Evolutionary conservation across 2,113 vertebrate genomes (phyloP).

Genomic region (Procapra przewalskii): DNA sequence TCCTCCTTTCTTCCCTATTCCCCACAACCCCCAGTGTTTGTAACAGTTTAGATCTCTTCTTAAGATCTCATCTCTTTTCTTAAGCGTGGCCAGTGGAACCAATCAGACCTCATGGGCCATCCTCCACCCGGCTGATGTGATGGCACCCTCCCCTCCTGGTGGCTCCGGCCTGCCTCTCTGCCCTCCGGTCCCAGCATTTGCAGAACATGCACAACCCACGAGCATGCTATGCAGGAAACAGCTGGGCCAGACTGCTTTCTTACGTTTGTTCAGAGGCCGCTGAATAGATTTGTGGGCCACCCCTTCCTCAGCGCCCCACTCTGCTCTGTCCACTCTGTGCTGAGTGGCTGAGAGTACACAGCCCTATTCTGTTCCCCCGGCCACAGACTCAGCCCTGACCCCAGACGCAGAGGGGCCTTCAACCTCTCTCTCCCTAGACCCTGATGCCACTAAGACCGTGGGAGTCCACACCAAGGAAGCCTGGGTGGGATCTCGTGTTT

Average conservation of each 20-base stretch:
- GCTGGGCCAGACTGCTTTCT: not conserved
- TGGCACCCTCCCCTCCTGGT: not conserved
- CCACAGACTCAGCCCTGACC: not conserved
- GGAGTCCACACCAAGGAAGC: not conserved
- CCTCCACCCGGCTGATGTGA: not conserved
- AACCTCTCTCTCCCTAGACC: not conserved
- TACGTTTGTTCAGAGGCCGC: not conserved
- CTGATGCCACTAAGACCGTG: no score
- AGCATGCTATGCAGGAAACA: not conserved
- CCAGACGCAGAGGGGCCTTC: not conserved
- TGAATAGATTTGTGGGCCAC: fast-evolving
- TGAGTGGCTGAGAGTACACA: not conserved
- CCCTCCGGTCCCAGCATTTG: not conserved
- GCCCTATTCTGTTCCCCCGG: not conserved
- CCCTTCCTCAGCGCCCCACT: not conserved
- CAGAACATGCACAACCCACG: fast-evolving
- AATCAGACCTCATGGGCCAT: not conserved
- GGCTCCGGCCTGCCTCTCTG: not conserved
- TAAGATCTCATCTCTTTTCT: not conserved
- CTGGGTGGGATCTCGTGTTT: not conserved
- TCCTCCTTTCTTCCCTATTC: not conserved
- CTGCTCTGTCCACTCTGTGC: not conserved
- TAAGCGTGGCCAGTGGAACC: not conserved
- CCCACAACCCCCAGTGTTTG: not conserved
- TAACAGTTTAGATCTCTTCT: not conserved